Base-by-base conservation (phyloP, 2,888 invertebrate species). In the Lycaena phlaeas region DNA sequence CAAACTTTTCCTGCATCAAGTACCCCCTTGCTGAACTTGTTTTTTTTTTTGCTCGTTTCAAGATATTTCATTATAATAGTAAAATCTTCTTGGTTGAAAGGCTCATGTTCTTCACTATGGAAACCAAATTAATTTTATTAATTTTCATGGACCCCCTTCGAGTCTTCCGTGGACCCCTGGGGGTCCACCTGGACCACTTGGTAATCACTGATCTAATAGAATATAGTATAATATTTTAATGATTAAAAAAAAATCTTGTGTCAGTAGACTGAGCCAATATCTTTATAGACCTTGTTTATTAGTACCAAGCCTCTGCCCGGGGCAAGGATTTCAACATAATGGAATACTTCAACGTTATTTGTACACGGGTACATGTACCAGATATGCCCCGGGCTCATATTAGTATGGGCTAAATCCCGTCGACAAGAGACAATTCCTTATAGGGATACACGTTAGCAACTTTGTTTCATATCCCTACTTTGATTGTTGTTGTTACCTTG, bases 311-410 rank as follows among this genome's bases (percentile, higher is more conserved):
- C 64, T 61, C 52, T 46, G 77, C 82, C 81, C 48, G 46, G 51
- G 77, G 82, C 76, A 56, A 74, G 82, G 82, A 76, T 81, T 22
- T 74, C 71, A 69, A 79, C 79, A 82, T 82, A 82, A 82, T 81
- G 74, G 76, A 81, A 84, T 82, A 81, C 77, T 82, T 79, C 69
- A 72, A 68, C 68, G 68, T 75, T 84, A 81, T 82, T 82, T 81
- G 78, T 76, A 75, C 76, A 73, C 59, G 65, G 69, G 64, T 73
- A 73, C 38, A 40, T 39, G 44, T 46, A 71, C 68, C 59, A 68
- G 61, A 66, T 64, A 54, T 54, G 79, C 82, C 75, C 40, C 54
- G 44, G 71, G 81, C 66, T 46, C 48, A 68, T 75, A 76, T 78
- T 78, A 53, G 55, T 54, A 59, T 56, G 50, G 49, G 55, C 56